Evolutionary conservation across 2,797 vertebrate genomes (phyloP), one percentile per base, ranked within the genome.

Genomic region (Euphonia xanthogaster): DNA sequence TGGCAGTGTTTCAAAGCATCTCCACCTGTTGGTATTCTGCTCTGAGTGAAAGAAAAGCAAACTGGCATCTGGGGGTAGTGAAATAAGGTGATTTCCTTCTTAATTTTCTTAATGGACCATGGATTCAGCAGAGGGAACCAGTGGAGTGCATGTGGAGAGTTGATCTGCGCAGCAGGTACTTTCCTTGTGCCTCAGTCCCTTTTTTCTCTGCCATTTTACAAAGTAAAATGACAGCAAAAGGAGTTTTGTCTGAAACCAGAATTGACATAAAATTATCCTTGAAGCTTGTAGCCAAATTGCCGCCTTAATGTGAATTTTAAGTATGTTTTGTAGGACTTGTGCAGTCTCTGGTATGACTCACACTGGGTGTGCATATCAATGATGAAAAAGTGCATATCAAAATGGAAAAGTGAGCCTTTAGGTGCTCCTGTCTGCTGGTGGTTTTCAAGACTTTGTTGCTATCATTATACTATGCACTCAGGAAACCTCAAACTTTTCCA

Each of bases 281-380:
- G 14, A 39, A 73, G 10, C 37, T 30, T 40, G 27, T 20, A 75
- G 21, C 8, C 28, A 25, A 33, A 40, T n/a, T 6, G 2, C 14
- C 12, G 8, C 27, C 61, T 51, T 30, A 35, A 28, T 19, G 17
- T 7, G 7, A 72, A 27, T 20, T 73, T 35, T 58, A 44, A 54
- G 12, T 22, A 7, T 3, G 1, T 67, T 77, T 66, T 48, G 25
- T 15, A 57, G 47, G 27, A 44, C 31, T 35, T 65, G 14, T 31
- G 21, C 22, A 0, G 1, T 45, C 16, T 9, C 16, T 73, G 4
- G 3, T 24, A 3, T 13, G 10, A 25, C 16, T 82, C 0, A 1
- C 14, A 0, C 14, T 22, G 12, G 10, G 8, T 67, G 13, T n/a
- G 39, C 5, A 1, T 45, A 22, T 35, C 5, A 4, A 0, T 10